Evolutionary conservation across 2,797 vertebrate species (phyloP).

Genomic region (Fistularia tabacaria): DNA sequence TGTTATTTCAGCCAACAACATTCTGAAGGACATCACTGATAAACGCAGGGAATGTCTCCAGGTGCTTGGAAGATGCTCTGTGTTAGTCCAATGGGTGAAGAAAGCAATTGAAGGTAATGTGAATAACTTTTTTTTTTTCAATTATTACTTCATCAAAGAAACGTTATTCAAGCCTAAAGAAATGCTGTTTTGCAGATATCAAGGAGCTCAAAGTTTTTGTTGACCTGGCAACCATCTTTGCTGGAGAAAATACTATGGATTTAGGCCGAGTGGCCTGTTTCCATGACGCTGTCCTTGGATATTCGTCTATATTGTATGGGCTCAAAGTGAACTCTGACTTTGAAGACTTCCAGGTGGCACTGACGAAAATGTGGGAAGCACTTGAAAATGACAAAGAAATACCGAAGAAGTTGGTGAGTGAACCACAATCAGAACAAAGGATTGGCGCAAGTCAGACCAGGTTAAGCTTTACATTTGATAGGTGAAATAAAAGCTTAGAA

Average conservation of each 20-base stretch:
- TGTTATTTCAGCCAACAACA: slow-evolving; percentile 78
- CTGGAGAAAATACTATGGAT: slow-evolving; percentile 95
- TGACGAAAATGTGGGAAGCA: slow-evolving; percentile 88
- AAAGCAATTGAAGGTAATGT: slow-evolving; percentile 84
- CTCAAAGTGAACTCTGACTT: slow-evolving; percentile 76
- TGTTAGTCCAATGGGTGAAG: slow-evolving; percentile 88
- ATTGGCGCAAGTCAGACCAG: too few relatives aligned
- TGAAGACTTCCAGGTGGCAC: slow-evolving; percentile 67
- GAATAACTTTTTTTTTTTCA: neutral
- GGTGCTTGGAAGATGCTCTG: slow-evolving; percentile 74
- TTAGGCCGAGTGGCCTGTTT: slow-evolving; percentile 94
- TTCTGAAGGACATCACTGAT: slow-evolving; percentile 80
- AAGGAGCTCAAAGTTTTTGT: slow-evolving; percentile 97
- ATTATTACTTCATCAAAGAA: too few relatives aligned
- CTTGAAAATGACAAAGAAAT: slow-evolving; percentile 85
- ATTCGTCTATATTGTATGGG: slow-evolving; percentile 87
- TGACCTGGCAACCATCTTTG: slow-evolving; percentile 96
- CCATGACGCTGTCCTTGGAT: slow-evolving; percentile 89
- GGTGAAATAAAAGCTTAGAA: too few relatives aligned
- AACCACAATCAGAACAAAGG: neutral
- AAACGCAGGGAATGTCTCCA: slow-evolving; percentile 75
- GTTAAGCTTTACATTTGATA: too few relatives aligned
- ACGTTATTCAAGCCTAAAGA: too few relatives aligned
- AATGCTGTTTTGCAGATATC: slow-evolving; percentile 71
- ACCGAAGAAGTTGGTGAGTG: slow-evolving; percentile 84